Evolutionary conservation across 2,888 invertebrate genomes (phyloP).

Genomic region (Cordilura impudica): DNA sequence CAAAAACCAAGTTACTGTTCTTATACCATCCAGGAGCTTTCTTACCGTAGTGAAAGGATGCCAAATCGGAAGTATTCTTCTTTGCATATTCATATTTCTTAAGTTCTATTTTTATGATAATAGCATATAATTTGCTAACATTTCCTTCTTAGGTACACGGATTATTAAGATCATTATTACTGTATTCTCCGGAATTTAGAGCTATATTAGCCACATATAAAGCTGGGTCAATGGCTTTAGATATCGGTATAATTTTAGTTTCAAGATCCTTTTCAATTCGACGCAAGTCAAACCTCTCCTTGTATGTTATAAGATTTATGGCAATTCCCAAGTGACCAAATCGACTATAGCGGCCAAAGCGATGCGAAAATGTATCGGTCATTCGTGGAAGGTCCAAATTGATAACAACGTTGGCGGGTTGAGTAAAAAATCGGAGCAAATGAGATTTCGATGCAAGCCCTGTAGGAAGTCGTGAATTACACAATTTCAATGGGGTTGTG

Average conservation of each 20-base stretch:
- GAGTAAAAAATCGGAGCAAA: conserved; percentile 98
- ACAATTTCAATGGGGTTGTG: conserved; percentile 98
- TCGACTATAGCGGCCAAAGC: conserved; percentile 98
- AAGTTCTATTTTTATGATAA: conserved; percentile 56
- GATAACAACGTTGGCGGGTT: conserved; percentile 99
- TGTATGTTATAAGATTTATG: conserved; percentile 99
- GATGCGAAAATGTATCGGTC: conserved; percentile 99
- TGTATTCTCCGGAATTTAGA: conserved; percentile 74
- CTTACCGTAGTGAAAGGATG: no score
- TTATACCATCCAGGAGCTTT: no score
- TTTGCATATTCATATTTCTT: no score
- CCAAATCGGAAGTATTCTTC: no score
- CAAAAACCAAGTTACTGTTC: no score
- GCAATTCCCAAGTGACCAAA: conserved; percentile 99
- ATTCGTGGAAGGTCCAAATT: conserved; percentile 99
- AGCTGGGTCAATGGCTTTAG: conserved; percentile 98
- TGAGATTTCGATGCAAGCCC: conserved; percentile 98
- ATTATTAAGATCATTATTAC: conserved; percentile 75
- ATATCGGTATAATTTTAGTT: conserved; percentile 99
- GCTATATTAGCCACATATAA: conserved; percentile 90
- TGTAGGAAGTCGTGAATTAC: conserved; percentile 99
- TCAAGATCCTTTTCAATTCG: conserved; percentile 99
- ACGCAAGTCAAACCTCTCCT: conserved; percentile 97
- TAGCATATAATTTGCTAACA: conserved; percentile 77
- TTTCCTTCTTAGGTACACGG: conserved; percentile 77